Evolutionary conservation across 92 coral and sea anemone species (phyloP).

Genomic region (Actinostola sp.): DNA sequence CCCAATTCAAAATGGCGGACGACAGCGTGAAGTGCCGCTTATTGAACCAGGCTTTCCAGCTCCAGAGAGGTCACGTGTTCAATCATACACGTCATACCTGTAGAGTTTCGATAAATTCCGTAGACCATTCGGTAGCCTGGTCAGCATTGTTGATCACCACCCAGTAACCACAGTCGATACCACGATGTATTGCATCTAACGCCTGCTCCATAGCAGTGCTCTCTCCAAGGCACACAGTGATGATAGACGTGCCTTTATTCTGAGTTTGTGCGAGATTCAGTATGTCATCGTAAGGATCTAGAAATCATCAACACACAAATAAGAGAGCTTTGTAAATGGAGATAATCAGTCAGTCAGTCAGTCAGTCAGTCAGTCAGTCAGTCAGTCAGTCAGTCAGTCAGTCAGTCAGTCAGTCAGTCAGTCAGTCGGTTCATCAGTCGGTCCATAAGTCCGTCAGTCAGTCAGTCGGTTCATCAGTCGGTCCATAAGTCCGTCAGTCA

Average conservation of each 20-base stretch:
- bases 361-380: not conserved
- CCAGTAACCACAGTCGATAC: constrained; percentile 80
- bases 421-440: too few species aligned
- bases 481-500: too few species aligned
- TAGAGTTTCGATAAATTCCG: constrained; percentile 66
- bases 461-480: too few species aligned
- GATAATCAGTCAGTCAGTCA: too few species aligned
- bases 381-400: too few species aligned
- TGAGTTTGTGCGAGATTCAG: constrained; percentile 71
- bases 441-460: too few species aligned
- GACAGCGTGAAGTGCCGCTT: too few species aligned
- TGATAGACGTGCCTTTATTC: constrained; percentile 36
- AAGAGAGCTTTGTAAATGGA: not conserved
- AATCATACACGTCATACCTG: too few species aligned
- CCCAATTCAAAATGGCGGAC: too few species aligned
- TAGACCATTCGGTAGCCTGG: constrained; percentile 71
- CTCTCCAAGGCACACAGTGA: constrained; percentile 70
- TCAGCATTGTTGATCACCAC: constrained; percentile 87
- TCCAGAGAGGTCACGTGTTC: too few species aligned
- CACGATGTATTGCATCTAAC: constrained; percentile 68
- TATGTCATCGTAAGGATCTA: constrained; percentile 83
- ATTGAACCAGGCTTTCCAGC: too few species aligned
- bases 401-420: too few species aligned
- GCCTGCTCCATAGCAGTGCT: constrained; percentile 51
- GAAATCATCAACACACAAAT: not conserved